A percentile compares a stretch with the other conserved stretches of the same genome.
Conservation (phyloP, 2,797 vertebrate species). For the Melanotaenia parkinsoni region DNA sequence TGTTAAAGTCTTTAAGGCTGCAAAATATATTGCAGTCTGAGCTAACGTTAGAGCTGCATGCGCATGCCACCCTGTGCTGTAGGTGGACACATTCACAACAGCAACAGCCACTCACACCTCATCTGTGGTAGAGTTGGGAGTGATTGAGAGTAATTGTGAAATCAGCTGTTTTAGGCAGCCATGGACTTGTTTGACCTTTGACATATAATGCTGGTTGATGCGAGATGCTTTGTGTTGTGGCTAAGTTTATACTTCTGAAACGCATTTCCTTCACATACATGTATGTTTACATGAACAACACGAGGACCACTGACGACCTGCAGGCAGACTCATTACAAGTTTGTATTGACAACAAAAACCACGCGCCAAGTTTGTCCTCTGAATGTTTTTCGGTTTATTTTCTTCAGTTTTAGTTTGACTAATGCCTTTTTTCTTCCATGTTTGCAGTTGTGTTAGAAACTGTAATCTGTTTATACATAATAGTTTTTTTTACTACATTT, state of each 20-base stretch:
- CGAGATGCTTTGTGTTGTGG: conserved; percentile 5
- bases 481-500: neutral
- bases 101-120: conserved; percentile 6
- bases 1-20: neutral
- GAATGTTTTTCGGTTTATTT: neutral
- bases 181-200: neutral
- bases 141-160: conserved; percentile 7
- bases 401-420: neutral
- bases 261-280: conserved; percentile 18
- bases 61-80: neutral
- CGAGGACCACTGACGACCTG: neutral
- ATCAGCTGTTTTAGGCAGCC: conserved; percentile 11
- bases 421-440: neutral
- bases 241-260: conserved; percentile 22
- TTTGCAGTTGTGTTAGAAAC: neutral
- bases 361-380: neutral
- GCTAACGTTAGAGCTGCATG: neutral
- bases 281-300: conserved; percentile 46
- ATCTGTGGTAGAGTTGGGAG: neutral
- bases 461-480: neutral
- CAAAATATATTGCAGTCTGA: neutral
- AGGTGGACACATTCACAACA: neutral
- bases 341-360: conserved; percentile 16
- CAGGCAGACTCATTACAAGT: conserved; percentile 6
- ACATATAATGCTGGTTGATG: neutral